phyloP scores from a whole-genome alignment of 2,797 vertebrate species.

The Rhynchotus rufescens region DNA sequence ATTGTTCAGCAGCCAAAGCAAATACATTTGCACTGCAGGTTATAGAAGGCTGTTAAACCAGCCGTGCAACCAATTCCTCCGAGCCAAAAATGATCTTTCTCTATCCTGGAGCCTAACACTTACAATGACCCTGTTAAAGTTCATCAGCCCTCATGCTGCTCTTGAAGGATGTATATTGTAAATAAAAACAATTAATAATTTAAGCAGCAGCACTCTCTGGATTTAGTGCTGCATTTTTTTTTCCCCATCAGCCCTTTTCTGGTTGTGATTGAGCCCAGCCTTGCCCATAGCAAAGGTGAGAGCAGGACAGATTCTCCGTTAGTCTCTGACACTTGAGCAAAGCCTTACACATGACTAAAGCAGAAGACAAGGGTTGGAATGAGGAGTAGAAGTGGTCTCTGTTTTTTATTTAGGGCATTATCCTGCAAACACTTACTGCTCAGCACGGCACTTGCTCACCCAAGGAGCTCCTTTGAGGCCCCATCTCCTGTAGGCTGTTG shows the following conservation, averaged over 20 bases:
- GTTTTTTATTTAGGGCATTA: background rate
- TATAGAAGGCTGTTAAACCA: slow-evolving; percentile 54
- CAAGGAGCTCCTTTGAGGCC: background rate
- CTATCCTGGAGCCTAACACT: background rate
- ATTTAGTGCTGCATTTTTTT: background rate
- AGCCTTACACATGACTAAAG: background rate
- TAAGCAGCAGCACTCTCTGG: background rate
- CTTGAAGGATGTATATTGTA: background rate
- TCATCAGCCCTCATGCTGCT: background rate
- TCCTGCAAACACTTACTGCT: background rate
- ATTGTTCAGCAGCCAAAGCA: slow-evolving; percentile 58
- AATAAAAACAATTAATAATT: background rate
- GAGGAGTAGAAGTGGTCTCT: background rate
- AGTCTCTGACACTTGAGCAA: background rate
- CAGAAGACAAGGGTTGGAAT: background rate
- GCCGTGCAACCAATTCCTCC: background rate
- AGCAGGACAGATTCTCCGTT: background rate
- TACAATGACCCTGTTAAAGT: background rate
- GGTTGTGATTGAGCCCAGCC: background rate
- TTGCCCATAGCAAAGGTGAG: background rate
- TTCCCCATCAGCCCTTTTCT: too few species aligned
- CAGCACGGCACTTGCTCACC: background rate
- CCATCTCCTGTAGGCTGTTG: background rate
- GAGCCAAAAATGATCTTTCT: background rate
- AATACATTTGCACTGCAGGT: slow-evolving; percentile 62